These are phyloP conservation scores for Siniperca knerii DNA, from an alignment of 2,113 vertebrate species.

Conservation along the genomic window DNA sequence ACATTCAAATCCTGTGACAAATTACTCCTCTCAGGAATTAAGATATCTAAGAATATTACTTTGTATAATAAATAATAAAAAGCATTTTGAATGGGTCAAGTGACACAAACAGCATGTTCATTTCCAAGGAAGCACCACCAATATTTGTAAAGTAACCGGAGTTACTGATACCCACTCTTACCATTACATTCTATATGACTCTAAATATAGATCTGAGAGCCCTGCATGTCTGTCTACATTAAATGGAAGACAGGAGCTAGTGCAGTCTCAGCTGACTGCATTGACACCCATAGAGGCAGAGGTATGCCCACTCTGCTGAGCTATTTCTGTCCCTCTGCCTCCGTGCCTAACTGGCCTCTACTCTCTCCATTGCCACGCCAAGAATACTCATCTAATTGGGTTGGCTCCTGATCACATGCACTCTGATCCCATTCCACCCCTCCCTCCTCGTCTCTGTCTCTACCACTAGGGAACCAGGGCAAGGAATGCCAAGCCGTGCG, in stretches of 20 bases:
- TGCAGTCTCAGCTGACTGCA: slow-evolving; percentile 54
- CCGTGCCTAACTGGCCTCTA: slow-evolving; percentile 44
- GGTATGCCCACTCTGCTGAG: slow-evolving; percentile 70
- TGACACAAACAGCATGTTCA: background rate
- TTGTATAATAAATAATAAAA: background rate
- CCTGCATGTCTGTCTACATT: slow-evolving; percentile 38
- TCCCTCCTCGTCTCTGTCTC: slow-evolving; percentile 1
- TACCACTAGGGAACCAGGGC: slow-evolving; percentile 48
- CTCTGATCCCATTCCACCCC: slow-evolving; percentile 56
- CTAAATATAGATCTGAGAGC: slow-evolving; percentile 48
- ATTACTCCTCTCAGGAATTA: background rate
- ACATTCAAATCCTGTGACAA: background rate
- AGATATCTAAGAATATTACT: background rate
- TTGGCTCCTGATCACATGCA: slow-evolving; percentile 66
- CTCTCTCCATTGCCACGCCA: slow-evolving; percentile 57
- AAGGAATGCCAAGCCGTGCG: slow-evolving; percentile 18
- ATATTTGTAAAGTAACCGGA: background rate
- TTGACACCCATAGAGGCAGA: slow-evolving; percentile 60
- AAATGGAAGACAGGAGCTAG: slow-evolving; percentile 39
- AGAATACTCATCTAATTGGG: slow-evolving; percentile 81
- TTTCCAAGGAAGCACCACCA: background rate
- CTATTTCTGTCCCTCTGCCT: slow-evolving; percentile 81
- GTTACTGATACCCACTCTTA: slow-evolving; percentile 20
- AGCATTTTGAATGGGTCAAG: background rate
- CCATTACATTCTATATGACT: slow-evolving; percentile 14